phyloP scores from a whole-genome alignment of 2,888 invertebrate genomes.

The Bembecia ichneumoniformis region DNA sequence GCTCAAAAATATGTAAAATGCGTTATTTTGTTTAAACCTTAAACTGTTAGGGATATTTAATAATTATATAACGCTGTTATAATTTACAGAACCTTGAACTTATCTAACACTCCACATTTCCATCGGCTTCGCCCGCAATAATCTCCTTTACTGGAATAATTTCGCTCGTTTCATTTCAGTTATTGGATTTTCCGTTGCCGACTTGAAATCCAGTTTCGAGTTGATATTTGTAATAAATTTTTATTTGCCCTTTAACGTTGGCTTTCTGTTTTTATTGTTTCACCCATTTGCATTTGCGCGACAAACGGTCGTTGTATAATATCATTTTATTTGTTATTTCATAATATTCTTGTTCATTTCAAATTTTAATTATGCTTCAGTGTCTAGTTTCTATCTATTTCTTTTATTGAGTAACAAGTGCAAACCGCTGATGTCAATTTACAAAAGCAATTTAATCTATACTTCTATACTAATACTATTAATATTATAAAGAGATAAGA shows the following conservation, averaged over 20 bases:
- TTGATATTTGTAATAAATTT: constrained; percentile 58
- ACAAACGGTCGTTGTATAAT: neutral
- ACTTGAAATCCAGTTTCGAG: constrained; percentile 24
- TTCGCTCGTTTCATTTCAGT: constrained; percentile 46
- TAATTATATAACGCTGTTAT: constrained; percentile 5
- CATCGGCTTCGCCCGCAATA: constrained; percentile 34
- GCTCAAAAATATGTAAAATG: too few species aligned
- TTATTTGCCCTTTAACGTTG: constrained; percentile 36
- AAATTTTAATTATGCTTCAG: neutral
- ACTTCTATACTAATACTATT: too few species aligned
- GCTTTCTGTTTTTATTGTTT: constrained; percentile 36
- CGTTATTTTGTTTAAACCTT: too few species aligned
- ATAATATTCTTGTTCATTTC: neutral
- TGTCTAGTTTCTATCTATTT: too few species aligned
- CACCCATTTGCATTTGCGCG: constrained; percentile 17
- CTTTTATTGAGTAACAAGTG: too few species aligned
- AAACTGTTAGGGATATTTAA: constrained; percentile 2
- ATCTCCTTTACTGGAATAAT: constrained; percentile 46
- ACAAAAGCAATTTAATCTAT: too few species aligned
- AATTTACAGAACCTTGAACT: neutral
- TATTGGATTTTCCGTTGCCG: constrained; percentile 43
- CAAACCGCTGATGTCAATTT: too few species aligned
- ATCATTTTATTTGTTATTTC: neutral
- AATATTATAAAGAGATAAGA: too few species aligned
- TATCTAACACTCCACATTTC: constrained; percentile 19